Conservation (phyloP, 1,140 invertebrate genomes). For the Eupeodes corollae region DNA sequence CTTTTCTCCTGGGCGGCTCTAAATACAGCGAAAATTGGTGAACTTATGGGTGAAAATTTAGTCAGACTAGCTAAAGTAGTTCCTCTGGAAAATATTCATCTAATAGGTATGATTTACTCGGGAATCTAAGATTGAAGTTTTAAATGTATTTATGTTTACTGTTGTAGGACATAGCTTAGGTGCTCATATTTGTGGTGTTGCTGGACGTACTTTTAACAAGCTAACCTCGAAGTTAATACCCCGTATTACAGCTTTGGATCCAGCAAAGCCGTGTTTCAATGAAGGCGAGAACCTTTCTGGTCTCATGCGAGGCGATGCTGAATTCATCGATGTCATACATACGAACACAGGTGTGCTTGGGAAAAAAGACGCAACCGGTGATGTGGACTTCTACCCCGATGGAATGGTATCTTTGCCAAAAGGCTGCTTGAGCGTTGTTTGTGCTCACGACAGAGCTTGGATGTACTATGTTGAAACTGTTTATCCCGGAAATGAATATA, state of each 20-base stretch:
- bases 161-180: constrained; percentile 38
- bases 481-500: constrained; percentile 29
- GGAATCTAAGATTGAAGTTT: background rate
- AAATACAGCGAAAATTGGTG: constrained; percentile 31
- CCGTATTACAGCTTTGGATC: constrained; percentile 57
- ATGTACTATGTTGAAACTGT: constrained; percentile 50
- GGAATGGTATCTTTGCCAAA: constrained; percentile 33
- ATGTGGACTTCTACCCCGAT: constrained; percentile 66
- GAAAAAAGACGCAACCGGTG: constrained; percentile 37
- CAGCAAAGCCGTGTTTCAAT: constrained; percentile 55
- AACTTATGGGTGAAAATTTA: constrained; percentile 18
- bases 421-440: constrained; percentile 43
- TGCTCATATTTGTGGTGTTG: constrained; percentile 42
- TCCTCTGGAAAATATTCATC: constrained; percentile 22
- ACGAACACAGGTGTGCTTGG: constrained; percentile 60
- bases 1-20: constrained; percentile 34
- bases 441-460: constrained; percentile 51
- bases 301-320: constrained; percentile 41
- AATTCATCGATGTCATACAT: constrained; percentile 59
- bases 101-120: constrained; percentile 16
- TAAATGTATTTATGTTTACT: background rate
- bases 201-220: constrained; percentile 36
- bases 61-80: constrained; percentile 18
- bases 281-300: constrained; percentile 40
- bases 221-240: constrained; percentile 30